Base-by-base conservation (phyloP, 1,140 invertebrate species). In the Drosophila micromelanica region DNA sequence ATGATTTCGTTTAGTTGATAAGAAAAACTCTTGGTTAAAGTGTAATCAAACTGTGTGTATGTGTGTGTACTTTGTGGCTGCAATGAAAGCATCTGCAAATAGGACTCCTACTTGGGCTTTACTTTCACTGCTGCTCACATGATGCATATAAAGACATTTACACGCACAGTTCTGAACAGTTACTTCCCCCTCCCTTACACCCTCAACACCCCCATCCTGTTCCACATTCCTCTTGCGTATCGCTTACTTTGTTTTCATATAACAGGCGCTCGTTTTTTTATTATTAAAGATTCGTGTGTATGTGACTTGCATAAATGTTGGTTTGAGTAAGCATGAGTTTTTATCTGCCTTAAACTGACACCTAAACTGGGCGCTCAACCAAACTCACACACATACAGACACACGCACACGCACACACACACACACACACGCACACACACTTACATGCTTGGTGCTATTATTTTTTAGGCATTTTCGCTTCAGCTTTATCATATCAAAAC, bases 401-500 rank as follows among this genome's bases (percentile, higher is more conserved):
- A 9, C 38, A 32, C 42, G 27, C 23, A 9, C 20, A 37, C 15
- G 4, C 48, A 17, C 43, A 32, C 30, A 40, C 60, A 9, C 35
- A n/a, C 9, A 27, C 37, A 8, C 15, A 43, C 13, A 17, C 43
- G 35, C 56, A 45, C 45, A 48, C 48, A 46, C 48, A 13, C 13
- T 37, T 17, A 35, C n/a, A 1, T 30, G 20, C 37, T 72, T 60
- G 45, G 37, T 46, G 65, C 68, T 86, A 73, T 86, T 74, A 60
- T 55, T 74, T 77, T 67, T 49, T 23, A 68, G 42, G 54, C 78
- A 69, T 70, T 76, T 81, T 78, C 71, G 46, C 46, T 54, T 73
- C 63, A 60, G 76, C 76, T 76, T 87, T 87, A 87, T 87, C 84
- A 87, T 89, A 87, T 89, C 84, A 87, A 87, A 87, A 89, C 84